Evolutionary conservation across 2,797 vertebrate genomes (phyloP).

Genomic region (Denticeps clupeoides): DNA sequence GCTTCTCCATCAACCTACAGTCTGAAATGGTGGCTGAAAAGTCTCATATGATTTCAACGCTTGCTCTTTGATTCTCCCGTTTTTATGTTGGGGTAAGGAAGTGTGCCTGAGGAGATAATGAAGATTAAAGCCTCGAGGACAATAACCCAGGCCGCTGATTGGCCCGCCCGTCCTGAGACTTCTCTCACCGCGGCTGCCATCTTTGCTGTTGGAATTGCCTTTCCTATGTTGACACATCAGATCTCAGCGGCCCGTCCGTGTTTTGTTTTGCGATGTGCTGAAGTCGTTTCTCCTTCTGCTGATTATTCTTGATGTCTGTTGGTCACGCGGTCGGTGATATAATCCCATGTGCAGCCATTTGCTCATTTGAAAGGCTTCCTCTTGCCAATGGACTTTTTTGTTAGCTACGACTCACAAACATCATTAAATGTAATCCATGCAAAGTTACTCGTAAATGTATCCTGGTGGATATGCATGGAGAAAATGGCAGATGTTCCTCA

Average conservation of each 20-base stretch:
- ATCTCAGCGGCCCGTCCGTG: not conserved
- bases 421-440: too few relatives aligned
- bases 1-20: too few relatives aligned
- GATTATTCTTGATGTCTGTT: not conserved
- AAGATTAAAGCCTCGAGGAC: not conserved
- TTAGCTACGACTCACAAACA: too few relatives aligned
- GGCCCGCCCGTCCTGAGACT: not conserved
- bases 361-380: not conserved
- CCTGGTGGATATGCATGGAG: too few relatives aligned
- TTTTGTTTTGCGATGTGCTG: not conserved
- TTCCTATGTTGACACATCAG: not conserved
- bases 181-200: not conserved
- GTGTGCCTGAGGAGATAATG: not conserved
- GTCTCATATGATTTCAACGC: too few relatives aligned
- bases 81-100: too few relatives aligned
- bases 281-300: not conserved
- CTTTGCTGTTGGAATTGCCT: not conserved
- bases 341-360: not conserved
- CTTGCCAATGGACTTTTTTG: not conserved
- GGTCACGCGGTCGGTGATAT: constrained; percentile 1
- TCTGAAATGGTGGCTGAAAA: too few relatives aligned
- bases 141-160: not conserved
- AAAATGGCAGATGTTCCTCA: too few relatives aligned
- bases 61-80: too few relatives aligned
- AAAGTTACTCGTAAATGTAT: too few relatives aligned